Base-by-base conservation (phyloP, 2,113 vertebrate genomes). In the Apaloderma vittatum region DNA sequence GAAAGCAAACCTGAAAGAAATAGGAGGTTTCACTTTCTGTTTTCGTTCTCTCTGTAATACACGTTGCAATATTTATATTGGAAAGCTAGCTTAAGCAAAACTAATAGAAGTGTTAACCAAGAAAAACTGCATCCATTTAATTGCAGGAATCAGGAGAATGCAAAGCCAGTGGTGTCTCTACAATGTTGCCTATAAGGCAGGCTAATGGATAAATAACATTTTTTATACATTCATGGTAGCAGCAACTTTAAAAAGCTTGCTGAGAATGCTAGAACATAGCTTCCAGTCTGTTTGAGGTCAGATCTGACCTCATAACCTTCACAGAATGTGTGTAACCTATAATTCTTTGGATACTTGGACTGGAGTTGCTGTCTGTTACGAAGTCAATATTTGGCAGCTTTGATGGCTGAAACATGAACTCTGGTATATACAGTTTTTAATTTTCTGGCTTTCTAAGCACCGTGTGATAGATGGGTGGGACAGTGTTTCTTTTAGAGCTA, bases 351-450 rank as follows among this genome's bases (percentile, higher is more conserved):
- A 3, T 63, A 3, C 40, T 37, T 36, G 2, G 27, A 6, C 29
- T n/a, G 11, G 58, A 32, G 37, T 46, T 24, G 15, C 48, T 59
- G 51, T 6, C 67, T 89, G 8, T 65, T 84, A 32, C 40, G 32
- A 19, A 73, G 81, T 93, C 46, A 32, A 11, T 72, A 82, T 79
- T 78, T 76, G 86, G 70, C 90, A 78, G 75, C 76, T 96, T 91
- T 68, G 76, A 62, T 86, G 90, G 77, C 62, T 93, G 93, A 66
- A 88, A 87, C 12, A 13, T 37, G 82, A 95, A 49, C 81, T 88
- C 34, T 55, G 72, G 16, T 19, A 23, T 15, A 6, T 23, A 16
- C 0, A 30, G 48, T 18, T 62, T 46, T 86, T 83, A 48, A 80
- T 79, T 88, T 70, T 65, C 66, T 79, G 78, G 23, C n/a, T 79